A percentile compares a stretch with the other conserved stretches of the same genome.
Evolutionary conservation across 1,140 invertebrate genomes (phyloP).

Genomic region (Drosophila malerkotliana): DNA sequence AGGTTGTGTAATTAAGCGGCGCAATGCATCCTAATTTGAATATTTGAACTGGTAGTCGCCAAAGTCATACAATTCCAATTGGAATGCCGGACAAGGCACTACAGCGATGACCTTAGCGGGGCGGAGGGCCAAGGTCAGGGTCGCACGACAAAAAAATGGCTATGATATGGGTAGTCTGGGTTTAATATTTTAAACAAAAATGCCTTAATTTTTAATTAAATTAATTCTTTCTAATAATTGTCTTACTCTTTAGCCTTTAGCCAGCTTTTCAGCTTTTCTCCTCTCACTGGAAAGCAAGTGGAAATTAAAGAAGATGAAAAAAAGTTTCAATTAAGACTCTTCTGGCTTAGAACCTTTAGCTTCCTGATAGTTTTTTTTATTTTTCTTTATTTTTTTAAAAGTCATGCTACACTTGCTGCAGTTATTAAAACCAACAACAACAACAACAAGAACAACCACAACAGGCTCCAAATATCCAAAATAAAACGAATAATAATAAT

Average conservation of each 20-base stretch:
- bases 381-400: conserved; percentile 7
- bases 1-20: conserved; percentile 58
- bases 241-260: too few species aligned
- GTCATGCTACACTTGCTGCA: too few species aligned
- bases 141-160: too few species aligned
- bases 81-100: too few species aligned
- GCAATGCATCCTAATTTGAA: conserved; percentile 53
- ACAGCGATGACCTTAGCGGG: background rate
- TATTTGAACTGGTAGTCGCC: background rate
- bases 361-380: conserved; percentile 2
- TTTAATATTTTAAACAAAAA: too few species aligned
- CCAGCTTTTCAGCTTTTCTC: too few species aligned
- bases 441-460: background rate
- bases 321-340: conserved; percentile 58
- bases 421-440: conserved; percentile 53
- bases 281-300: too few species aligned
- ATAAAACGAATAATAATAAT: conserved; percentile 27
- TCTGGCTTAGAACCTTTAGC: conserved; percentile 35
- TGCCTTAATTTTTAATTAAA: too few species aligned
- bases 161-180: too few species aligned
- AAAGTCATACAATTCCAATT: background rate
- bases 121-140: conserved; percentile 1
- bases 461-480: background rate
- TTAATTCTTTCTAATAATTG: background rate
- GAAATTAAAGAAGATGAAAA: conserved; percentile 2